A percentile compares a stretch with the other conserved stretches of the same genome.
phyloP scores from a whole-genome alignment of 1,140 invertebrate species.

The Drosophila watanabei region DNA sequence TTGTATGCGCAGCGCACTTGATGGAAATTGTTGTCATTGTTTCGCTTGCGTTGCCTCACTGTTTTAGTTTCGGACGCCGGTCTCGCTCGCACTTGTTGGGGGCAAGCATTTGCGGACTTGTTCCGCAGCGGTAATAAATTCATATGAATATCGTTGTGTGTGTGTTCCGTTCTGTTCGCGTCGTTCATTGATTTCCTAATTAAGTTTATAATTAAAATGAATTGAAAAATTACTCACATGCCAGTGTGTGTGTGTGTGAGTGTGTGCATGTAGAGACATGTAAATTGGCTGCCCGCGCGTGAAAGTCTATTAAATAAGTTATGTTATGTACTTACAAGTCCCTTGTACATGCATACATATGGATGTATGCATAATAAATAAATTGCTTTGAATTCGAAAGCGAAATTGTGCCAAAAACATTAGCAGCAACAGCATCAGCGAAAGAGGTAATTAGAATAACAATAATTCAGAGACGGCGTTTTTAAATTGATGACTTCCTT shows the following conservation, averaged over 20 bases:
- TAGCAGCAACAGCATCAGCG: conserved; percentile 1
- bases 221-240: conserved; percentile 85
- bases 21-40: conserved; percentile 68
- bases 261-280: conserved; percentile 39
- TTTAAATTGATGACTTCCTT: conserved; percentile 79
- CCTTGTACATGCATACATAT: conserved; percentile 1
- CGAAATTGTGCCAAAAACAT: conserved; percentile 72
- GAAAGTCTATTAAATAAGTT: conserved; percentile 59
- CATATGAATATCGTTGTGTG: conserved; percentile 37
- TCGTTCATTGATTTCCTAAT: conserved; percentile 85
- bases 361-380: conserved; percentile 18
- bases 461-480: conserved; percentile 50
- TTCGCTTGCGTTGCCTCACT: conserved; percentile 46
- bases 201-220: conserved; percentile 86
- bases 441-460: conserved; percentile 68
- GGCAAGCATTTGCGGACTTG: conserved; percentile 42
- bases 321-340: conserved; percentile 38
- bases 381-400: conserved; percentile 67
- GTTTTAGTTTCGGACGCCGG: conserved; percentile 36
- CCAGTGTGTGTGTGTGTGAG: conserved; percentile 16
- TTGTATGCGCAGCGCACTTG: conserved; percentile 71
- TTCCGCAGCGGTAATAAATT: conserved; percentile 59
- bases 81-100: conserved; percentile 55
- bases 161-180: conserved; percentile 69
- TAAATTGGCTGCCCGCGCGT: conserved; percentile 61